Base-by-base conservation (phyloP, 2,888 invertebrate genomes). In the Mythimna vitellina region DNA sequence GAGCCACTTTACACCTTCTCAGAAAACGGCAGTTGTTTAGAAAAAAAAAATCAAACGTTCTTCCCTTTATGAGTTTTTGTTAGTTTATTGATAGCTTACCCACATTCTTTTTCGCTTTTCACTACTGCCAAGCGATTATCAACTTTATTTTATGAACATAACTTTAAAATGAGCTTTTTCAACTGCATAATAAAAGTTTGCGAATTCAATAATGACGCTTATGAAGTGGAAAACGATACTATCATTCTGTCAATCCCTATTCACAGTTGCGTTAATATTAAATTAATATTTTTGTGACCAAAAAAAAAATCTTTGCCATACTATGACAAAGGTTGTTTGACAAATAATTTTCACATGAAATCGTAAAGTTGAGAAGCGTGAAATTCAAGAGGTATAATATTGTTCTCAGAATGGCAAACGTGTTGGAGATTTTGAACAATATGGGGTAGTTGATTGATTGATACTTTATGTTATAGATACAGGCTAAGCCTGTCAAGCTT, bases 1-100 rank as follows among this genome's bases (percentile, higher is more conserved):
- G 93, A 92, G 91, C 94, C 95, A 96, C 94, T 96, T 96, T 96
- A 96, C 96, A 96, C 96, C 95, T 96, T 96, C 96, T 93, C 92
- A 93, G 96, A 96, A 96, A 90, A 92, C 91, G 91, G 90, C 94
- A 94, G 95, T 95, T 94, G 94, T 90, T 82, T 85, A 82, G 65
- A 76, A 86, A 91, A 92, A 91, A 92, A 93, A 92, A 87, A 80
- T 62, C 64, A 80, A 87, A 82, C 68, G 81, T 71, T 70, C 78
- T 84, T 93, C 91, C 84, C 87, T 87, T 84, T 93, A 91, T 86
- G 83, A 81, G 87, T 89, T 90, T 90, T 91, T 93, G 91, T 92
- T 86, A 88, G 87, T 85, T 87, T 88, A 88, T 89, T 88, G 89
- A 88, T 90, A 87, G 84, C 85, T 76, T 79, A 80, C 77, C 80